Evolutionary conservation across 2,113 vertebrate genomes (phyloP).

Genomic region (Acanthisitta chloris): DNA sequence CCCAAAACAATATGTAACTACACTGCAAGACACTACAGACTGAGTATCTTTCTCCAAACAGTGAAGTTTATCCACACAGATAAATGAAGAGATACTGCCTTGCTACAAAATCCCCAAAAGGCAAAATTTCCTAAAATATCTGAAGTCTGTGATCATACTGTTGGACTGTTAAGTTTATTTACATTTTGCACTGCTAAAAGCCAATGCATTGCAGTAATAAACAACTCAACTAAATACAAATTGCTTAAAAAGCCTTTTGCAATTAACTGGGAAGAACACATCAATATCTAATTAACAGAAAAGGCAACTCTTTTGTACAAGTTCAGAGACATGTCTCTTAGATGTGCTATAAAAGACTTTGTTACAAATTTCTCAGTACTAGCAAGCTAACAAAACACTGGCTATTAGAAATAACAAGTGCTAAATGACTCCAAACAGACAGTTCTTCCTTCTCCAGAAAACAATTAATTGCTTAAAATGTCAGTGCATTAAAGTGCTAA

Average conservation of each 20-base stretch:
- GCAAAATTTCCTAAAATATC: neutral
- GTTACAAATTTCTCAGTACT: neutral
- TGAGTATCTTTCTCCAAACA: neutral
- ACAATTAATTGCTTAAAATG: neutral
- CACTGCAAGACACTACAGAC: neutral
- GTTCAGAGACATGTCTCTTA: neutral
- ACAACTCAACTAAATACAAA: slow-evolving; percentile 7
- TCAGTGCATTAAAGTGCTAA: neutral
- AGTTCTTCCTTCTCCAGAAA: neutral
- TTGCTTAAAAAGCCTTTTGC: neutral
- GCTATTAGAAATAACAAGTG: neutral
- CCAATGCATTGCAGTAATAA: neutral
- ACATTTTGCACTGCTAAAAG: slow-evolving; percentile 11
- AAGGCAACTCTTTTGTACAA: neutral
- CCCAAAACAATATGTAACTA: neutral
- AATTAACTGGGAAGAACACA: slow-evolving; percentile 45
- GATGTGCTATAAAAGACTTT: neutral
- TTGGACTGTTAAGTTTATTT: neutral
- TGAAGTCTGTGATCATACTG: neutral
- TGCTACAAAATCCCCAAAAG: neutral
- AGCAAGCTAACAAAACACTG: neutral
- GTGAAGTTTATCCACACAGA: neutral
- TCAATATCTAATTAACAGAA: slow-evolving; percentile 35
- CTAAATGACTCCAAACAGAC: neutral
- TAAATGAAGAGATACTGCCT: neutral